Conservation (phyloP, 2,888 invertebrate genomes). For the Tortrix viridana region DNA sequence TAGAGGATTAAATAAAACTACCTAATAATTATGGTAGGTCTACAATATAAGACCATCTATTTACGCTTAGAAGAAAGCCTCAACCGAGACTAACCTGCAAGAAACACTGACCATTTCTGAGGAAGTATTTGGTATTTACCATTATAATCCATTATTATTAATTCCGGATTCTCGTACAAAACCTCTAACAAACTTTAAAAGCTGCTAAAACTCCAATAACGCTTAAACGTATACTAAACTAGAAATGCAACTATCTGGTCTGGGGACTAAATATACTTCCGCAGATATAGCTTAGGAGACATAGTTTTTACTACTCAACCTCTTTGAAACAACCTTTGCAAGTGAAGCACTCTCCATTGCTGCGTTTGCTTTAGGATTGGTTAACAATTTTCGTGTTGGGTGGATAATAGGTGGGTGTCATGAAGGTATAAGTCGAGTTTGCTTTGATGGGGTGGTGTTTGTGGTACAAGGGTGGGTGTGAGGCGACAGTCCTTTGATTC, state of each 20-base stretch:
- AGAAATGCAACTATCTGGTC: conserved; percentile 81
- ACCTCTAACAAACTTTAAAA: conserved; percentile 62
- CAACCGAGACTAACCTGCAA: too few species aligned
- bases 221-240: conserved; percentile 69
- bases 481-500: conserved; percentile 83
- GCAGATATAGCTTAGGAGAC: conserved; percentile 78
- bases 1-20: too few species aligned
- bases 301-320: conserved; percentile 64
- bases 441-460: conserved; percentile 58
- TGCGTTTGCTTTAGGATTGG: conserved; percentile 8
- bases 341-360: conserved; percentile 52
- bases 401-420: conserved; percentile 52
- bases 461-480: conserved; percentile 69
- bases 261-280: conserved; percentile 73
- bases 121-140: too few species aligned
- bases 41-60: too few species aligned
- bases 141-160: too few species aligned
- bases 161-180: conserved; percentile 41
- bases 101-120: too few species aligned
- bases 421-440: conserved; percentile 42
- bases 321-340: conserved; percentile 57
- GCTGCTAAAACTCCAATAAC: conserved; percentile 66
- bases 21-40: too few species aligned
- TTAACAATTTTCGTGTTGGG: conserved; percentile 8
- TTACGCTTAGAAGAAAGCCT: too few species aligned